Evolutionary conservation across 1,140 invertebrate genomes (phyloP), one percentile per base, ranked within the genome.

Genomic region (Hyles euphorbiae): DNA sequence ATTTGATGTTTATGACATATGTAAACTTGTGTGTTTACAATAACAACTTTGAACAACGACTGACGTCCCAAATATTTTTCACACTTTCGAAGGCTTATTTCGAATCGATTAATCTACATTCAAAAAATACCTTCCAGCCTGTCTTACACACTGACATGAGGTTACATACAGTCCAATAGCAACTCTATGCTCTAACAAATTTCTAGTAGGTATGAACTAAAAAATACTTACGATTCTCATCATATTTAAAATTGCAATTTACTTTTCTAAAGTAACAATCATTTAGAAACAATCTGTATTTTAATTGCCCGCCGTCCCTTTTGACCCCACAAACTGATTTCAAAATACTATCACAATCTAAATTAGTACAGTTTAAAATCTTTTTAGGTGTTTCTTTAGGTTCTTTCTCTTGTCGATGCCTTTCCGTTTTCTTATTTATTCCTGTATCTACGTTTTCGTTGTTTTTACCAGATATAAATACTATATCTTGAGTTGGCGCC

Each of bases 181-280:
- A n/a, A n/a, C n/a, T n/a, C n/a, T n/a, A n/a, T n/a, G n/a, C n/a
- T n/a, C n/a, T n/a, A n/a, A n/a, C n/a, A n/a, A n/a, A n/a, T n/a
- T 22, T 22, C 22, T 22, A 22, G 22, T n/a, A n/a, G n/a, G n/a
- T 22, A 22, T 22, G 22, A 22, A 22, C 22, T 22, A 22, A 22
- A 1, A 22, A 22, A 12, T 65, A 83, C 81, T 76, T 58, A 87
- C 83, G 65, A 53, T 83, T 87, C 9, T 54, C 56, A 8, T 62
- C 61, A 61, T 81, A 66, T 54, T 70, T 79, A 40, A 84, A 82
- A 1, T 34, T 70, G 50, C 83, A 87, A 44, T 87, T 85, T 0
- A 85, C 82, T 67, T 83, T 87, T 11, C 76, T 71, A 9, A 80
- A 83, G 12, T 65, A 85, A 48, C 83, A 87, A 7, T 85, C 76